phyloP scores from a whole-genome alignment of 2,113 vertebrate species.

The Caranx ignobilis region DNA sequence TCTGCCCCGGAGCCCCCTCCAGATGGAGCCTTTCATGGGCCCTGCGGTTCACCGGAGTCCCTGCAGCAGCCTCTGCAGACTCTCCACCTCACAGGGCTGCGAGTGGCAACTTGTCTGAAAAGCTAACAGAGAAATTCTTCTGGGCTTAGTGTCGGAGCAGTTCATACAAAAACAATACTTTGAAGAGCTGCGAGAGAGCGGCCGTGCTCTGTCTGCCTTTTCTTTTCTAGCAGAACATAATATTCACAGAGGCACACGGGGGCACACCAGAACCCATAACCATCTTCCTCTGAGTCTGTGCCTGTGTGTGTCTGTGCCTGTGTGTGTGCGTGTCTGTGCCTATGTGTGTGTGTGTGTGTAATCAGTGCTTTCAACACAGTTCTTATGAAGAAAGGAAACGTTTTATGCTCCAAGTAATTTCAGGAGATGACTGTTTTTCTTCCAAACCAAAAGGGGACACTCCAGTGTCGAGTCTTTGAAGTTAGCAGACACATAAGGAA shows the following conservation, averaged over 20 bases:
- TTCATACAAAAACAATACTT: slow-evolving; percentile 62
- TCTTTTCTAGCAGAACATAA: background rate
- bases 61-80: slow-evolving; percentile 57
- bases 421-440: background rate
- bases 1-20: slow-evolving; percentile 61
- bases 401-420: background rate
- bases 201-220: slow-evolving; percentile 16
- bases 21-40: slow-evolving; percentile 60
- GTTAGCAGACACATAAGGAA: background rate
- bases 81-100: slow-evolving; percentile 72
- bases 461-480: no score
- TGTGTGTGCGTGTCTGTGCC: background rate
- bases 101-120: slow-evolving; percentile 85
- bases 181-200: slow-evolving; percentile 51
- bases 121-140: slow-evolving; percentile 82
- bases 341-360: background rate
- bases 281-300: background rate
- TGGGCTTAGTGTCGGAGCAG: slow-evolving; percentile 76
- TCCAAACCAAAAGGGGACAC: no score
- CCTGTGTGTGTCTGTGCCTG: background rate
- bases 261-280: background rate
- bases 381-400: background rate
- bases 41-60: slow-evolving; percentile 71
- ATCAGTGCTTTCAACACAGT: background rate
- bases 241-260: background rate